Evolutionary conservation across 2,797 vertebrate genomes (phyloP).

Genomic region (Melanotaenia trifasciata): DNA sequence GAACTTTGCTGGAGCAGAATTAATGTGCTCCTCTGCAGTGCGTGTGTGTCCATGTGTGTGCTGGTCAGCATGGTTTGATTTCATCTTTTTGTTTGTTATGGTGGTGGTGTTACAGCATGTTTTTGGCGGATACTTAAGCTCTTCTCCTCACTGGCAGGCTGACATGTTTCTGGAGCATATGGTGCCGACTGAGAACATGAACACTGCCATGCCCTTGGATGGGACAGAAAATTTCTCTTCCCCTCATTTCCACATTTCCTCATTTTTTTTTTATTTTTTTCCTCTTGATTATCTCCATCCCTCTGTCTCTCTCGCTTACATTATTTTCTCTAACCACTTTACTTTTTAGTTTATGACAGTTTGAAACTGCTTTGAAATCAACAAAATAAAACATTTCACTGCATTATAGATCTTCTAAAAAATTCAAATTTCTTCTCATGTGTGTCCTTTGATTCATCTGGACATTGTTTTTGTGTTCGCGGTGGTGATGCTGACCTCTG

Average conservation of each 20-base stretch:
- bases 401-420: conserved; percentile 20
- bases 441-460: conserved; percentile 25
- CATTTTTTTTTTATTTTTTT: conserved; percentile 6
- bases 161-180: conserved; percentile 78
- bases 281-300: conserved; percentile 3
- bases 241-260: conserved; percentile 30
- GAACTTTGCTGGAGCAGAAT: conserved; percentile 49
- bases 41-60: conserved; percentile 4
- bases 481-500: conserved; percentile 34
- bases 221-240: conserved; percentile 48
- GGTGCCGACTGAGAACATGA: conserved; percentile 73
- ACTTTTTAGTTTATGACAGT: neutral
- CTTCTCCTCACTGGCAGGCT: conserved; percentile 65
- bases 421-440: neutral
- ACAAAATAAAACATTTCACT: conserved; percentile 5
- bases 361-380: neutral
- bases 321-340: neutral
- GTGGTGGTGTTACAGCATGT: conserved; percentile 48
- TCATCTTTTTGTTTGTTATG: conserved; percentile 43
- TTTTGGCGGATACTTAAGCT: conserved; percentile 48
- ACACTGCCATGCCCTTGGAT: conserved; percentile 72
- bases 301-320: neutral
- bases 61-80: conserved; percentile 17
- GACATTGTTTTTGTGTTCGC: conserved; percentile 23
- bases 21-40: conserved; percentile 32